Evolutionary conservation across 1,140 invertebrate species (phyloP), one percentile per base, ranked within the genome.

Genomic region (Danaus melanippus): DNA sequence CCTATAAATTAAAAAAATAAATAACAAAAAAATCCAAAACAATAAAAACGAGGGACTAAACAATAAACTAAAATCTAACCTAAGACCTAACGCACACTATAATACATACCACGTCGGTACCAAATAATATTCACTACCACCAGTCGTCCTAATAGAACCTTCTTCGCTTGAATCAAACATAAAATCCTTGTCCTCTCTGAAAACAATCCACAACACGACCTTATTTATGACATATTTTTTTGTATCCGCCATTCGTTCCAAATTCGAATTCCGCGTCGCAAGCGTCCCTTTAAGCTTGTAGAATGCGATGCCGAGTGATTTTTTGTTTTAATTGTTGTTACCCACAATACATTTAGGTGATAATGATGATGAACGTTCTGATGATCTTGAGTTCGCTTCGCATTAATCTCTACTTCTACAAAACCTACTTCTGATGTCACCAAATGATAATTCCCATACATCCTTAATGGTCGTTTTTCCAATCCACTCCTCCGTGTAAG

Each of bases 121-220:
- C 66, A 86, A 72, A 79, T 74, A 78, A 70, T 71, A 82, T 51
- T 83, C 77, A 56, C 64, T 64, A 46, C 71, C 75, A 21, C 74
- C 75, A 64, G 69, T 73, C 61, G 69, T 73, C 66, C 69, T 74
- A 57, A 69, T 61, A 6, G 71, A 76, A 44, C 62, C 66, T 47
- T 81, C 78, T 49, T 82, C 80, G 71, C 79, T 79, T 84, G 68
- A 75, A 59, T 80, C 75, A 59, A 70, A 68, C 52, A 78, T 66
- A 77, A 79, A 84, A 50, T 76, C 64, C 63, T 74, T 79, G 68
- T 59, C 66, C 53, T 69, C 66, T 84, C 83, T 86, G 83, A 83
- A 86, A 85, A 58, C 15, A 66, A 65, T 62, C 54, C 63, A 42
- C 65, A 66, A 60, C 44, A 42, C 42, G 58, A 51, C 60, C 47